Conservation (phyloP, 1,140 invertebrate species). For the Anastatus disparis region DNA sequence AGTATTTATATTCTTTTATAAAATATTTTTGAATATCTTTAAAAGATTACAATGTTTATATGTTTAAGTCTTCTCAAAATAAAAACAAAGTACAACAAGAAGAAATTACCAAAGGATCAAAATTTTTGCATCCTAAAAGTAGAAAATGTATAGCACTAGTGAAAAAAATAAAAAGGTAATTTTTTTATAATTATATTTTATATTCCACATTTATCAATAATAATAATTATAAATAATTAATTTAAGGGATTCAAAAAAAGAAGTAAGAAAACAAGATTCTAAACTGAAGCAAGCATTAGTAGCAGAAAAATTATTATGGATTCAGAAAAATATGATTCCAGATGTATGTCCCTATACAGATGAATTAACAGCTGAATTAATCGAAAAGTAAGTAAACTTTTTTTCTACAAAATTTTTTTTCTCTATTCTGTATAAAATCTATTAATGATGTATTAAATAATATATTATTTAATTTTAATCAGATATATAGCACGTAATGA, state of each 20-base stretch:
- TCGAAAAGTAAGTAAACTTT: slow-evolving; percentile 67
- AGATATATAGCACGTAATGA: slow-evolving; percentile 75
- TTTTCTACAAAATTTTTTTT: slow-evolving; percentile 26
- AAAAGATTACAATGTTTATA: background rate
- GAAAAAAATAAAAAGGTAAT: slow-evolving; percentile 73
- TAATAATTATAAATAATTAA: too few relatives aligned
- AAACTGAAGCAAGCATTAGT: slow-evolving; percentile 77
- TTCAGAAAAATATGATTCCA: slow-evolving; percentile 71
- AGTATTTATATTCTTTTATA: slow-evolving; percentile 31
- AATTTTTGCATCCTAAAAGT: slow-evolving; percentile 76
- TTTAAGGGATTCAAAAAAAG: slow-evolving; percentile 62
- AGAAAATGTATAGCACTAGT: slow-evolving; percentile 77
- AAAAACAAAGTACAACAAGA: slow-evolving; percentile 50
- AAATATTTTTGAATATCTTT: too few relatives aligned
- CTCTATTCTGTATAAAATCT: slow-evolving; percentile 8
- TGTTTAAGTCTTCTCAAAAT: slow-evolving; percentile 37
- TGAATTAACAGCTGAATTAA: slow-evolving; percentile 70
- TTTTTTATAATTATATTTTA: slow-evolving; percentile 30
- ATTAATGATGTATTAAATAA: background rate
- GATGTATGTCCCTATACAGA: slow-evolving; percentile 68
- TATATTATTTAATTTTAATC: slow-evolving; percentile 39
- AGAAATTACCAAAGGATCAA: slow-evolving; percentile 69
- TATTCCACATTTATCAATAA: too few relatives aligned
- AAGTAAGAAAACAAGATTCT: slow-evolving; percentile 72
- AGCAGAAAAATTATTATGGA: slow-evolving; percentile 79